A percentile compares a stretch with the other conserved stretches of the same genome.
phyloP scores from a whole-genome alignment of 2,797 vertebrate species.

The Poecilia velifera region DNA sequence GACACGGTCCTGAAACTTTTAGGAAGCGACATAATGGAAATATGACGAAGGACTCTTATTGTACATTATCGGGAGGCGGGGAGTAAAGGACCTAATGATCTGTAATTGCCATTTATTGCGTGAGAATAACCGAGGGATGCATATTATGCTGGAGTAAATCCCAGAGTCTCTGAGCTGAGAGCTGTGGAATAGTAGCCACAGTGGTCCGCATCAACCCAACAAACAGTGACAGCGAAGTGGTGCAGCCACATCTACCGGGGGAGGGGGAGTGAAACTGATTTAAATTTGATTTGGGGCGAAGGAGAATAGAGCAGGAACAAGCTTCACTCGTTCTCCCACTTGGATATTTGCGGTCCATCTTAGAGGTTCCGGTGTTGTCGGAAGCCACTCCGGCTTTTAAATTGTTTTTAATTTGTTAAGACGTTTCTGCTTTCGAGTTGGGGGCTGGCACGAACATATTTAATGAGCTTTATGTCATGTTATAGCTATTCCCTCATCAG shows the following conservation, averaged over 20 bases:
- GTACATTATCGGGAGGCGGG: conserved; percentile 13
- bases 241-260: conserved; percentile 45
- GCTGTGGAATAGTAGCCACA: conserved; percentile 54
- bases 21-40: conserved; percentile 60
- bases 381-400: not conserved
- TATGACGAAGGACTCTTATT: conserved; percentile 36
- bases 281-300: conserved; percentile 46
- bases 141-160: conserved; percentile 54
- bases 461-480: not conserved
- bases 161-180: conserved; percentile 58
- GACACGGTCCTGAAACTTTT: conserved; percentile 44
- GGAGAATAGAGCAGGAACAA: conserved; percentile 14
- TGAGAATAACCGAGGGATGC: conserved; percentile 46
- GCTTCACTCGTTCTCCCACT: not conserved
- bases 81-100: conserved; percentile 47
- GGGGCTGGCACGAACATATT: not conserved
- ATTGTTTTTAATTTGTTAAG: not conserved
- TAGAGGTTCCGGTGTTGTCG: not conserved
- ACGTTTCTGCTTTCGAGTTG: not conserved
- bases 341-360: not conserved
- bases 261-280: conserved; percentile 45
- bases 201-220: conserved; percentile 53
- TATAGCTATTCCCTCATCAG: no score
- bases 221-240: conserved; percentile 54
- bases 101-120: conserved; percentile 60